These are phyloP conservation scores for Netelia inedita DNA, from an alignment of 2,888 invertebrate species.

Conservation along the genomic window DNA sequence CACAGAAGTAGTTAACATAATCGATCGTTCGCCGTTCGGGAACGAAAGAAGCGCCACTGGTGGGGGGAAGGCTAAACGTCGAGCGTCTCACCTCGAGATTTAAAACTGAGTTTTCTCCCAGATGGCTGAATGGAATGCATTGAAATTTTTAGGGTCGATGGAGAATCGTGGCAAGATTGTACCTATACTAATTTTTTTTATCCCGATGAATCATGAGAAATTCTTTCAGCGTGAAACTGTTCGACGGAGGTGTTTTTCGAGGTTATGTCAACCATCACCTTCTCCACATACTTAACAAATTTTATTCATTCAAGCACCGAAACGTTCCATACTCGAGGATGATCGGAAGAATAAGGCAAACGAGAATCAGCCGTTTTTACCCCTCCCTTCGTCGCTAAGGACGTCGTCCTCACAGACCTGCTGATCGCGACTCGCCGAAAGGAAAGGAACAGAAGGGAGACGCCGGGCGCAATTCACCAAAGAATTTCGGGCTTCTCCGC, in stretches of 20 bases:
- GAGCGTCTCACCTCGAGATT: not conserved
- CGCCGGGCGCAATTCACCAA: constrained; percentile 40
- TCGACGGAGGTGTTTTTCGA: not conserved
- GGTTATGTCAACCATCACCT: not conserved
- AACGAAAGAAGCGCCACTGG: constrained; percentile 5
- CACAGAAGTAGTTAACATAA: constrained; percentile 40
- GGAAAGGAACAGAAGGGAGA: constrained; percentile 8
- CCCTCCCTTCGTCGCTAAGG: not conserved
- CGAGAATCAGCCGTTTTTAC: not conserved
- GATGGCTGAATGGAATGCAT: constrained; percentile 2
- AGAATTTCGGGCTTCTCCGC: constrained; percentile 59
- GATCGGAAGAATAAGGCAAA: too few species aligned
- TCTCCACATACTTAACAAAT: not conserved
- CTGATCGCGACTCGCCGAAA: constrained; percentile 12
- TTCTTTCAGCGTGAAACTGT: not conserved
- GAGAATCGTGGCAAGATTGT: not conserved
- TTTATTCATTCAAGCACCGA: too few species aligned
- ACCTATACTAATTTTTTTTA: not conserved
- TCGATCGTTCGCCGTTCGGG: constrained; percentile 37
- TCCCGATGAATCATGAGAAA: not conserved
- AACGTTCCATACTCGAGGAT: too few species aligned
- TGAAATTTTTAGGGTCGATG: not conserved
- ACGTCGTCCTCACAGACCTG: constrained; percentile 38
- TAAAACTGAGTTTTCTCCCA: not conserved
- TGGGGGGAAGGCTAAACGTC: not conserved